phyloP scores from a whole-genome alignment of 2,797 vertebrate species.

The Hippoglossus hippoglossus region DNA sequence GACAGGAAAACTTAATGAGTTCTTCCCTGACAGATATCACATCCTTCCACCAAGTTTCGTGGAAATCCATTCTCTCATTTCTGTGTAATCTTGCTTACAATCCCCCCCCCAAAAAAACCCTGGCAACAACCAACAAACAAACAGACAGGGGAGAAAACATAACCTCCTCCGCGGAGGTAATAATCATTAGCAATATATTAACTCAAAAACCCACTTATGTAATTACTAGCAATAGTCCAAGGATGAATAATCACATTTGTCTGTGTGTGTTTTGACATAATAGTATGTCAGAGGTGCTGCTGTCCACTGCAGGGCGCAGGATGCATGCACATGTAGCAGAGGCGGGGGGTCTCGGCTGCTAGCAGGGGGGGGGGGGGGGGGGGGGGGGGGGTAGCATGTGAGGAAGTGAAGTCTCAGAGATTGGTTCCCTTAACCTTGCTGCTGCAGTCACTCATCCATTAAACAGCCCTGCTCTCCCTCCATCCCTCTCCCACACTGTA shows the following conservation, averaged over 20 bases:
- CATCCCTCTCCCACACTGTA: slow-evolving; percentile 17
- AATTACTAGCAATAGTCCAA: slow-evolving; percentile 1
- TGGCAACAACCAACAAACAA: no score
- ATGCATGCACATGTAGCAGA: slow-evolving; percentile 41
- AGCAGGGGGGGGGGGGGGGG: background rate
- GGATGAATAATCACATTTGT: slow-evolving; percentile 18
- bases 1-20: no score
- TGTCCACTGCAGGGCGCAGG: slow-evolving; percentile 44
- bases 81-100: no score
- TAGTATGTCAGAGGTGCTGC: slow-evolving; percentile 35
- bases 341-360: slow-evolving; percentile 42
- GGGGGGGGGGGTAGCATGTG: slow-evolving; percentile 5
- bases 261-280: slow-evolving; percentile 32
- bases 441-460: slow-evolving; percentile 72
- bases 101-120: no score
- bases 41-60: no score
- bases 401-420: slow-evolving; percentile 60
- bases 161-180: background rate
- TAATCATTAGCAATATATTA: slow-evolving; percentile 10
- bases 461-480: slow-evolving; percentile 37
- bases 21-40: no score
- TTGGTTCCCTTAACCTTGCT: slow-evolving; percentile 68
- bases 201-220: slow-evolving; percentile 17
- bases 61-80: no score
- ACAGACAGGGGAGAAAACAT: no score